Percentiles rank a stretch among this genome's conserved stretches.
Conservation (phyloP, 1,140 invertebrate genomes). For the Tetragonula clypearis region DNA sequence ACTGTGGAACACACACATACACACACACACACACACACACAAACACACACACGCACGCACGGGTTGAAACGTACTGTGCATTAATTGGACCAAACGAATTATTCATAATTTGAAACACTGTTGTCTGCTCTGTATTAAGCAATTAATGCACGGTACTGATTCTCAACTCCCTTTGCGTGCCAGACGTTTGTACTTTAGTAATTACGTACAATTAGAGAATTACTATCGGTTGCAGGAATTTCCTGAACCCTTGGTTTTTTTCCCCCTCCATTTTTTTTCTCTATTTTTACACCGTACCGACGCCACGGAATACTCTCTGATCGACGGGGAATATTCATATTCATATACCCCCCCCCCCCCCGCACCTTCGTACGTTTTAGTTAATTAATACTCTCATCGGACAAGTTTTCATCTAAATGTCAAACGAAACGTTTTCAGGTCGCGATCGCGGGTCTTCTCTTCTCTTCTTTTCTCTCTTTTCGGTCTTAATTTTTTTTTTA, state of each 20-base stretch:
- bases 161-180: slow-evolving; percentile 23
- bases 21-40: too few relatives aligned
- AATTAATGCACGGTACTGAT: slow-evolving; percentile 15
- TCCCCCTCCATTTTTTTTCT: too few relatives aligned
- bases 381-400: neutral
- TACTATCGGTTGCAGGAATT: slow-evolving; percentile 6
- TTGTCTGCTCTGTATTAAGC: slow-evolving; percentile 12
- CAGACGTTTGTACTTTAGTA: slow-evolving; percentile 22
- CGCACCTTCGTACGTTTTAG: neutral
- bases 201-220: slow-evolving; percentile 38
- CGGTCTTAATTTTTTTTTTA: neutral
- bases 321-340: neutral
- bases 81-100: slow-evolving; percentile 25
- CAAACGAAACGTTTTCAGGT: neutral
- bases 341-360: too few relatives aligned
- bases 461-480: too few relatives aligned
- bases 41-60: too few relatives aligned
- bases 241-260: neutral
- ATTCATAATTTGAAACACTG: slow-evolving; percentile 18
- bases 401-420: neutral
- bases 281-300: neutral
- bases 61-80: neutral
- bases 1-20: too few relatives aligned
- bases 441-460: neutral
- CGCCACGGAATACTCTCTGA: too few relatives aligned